Conservation (phyloP, 35 echinoderm and acorn worm species). For the Heliocidaris tuberculata region DNA sequence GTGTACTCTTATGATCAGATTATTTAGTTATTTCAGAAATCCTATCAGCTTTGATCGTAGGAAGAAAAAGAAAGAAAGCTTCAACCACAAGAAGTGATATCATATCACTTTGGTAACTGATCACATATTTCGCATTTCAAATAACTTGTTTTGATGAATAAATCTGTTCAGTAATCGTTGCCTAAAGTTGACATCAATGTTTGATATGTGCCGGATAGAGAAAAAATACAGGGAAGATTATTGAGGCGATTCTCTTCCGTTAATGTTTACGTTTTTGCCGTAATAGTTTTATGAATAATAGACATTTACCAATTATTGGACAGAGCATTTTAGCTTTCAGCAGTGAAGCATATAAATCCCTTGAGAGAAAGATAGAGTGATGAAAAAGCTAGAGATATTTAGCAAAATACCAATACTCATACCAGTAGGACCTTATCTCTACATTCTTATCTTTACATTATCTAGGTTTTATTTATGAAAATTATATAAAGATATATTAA, state of each 20-base stretch:
- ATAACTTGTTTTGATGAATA: background rate
- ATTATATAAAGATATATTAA: too few relatives aligned
- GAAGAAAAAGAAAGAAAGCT: background rate
- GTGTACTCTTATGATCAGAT: too few relatives aligned
- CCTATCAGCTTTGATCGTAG: too few relatives aligned
- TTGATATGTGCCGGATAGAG: background rate
- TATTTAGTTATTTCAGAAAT: too few relatives aligned
- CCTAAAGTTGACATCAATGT: background rate
- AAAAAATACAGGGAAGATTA: background rate
- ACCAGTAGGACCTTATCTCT: too few relatives aligned
- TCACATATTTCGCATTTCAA: background rate
- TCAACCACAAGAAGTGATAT: background rate
- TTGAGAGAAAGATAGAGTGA: too few relatives aligned
- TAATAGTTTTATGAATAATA: background rate
- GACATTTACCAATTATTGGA: background rate
- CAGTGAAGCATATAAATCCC: too few relatives aligned
- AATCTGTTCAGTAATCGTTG: background rate
- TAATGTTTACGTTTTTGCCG: background rate
- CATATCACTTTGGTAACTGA: background rate
- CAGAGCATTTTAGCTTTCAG: background rate
- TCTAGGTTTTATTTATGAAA: too few relatives aligned
- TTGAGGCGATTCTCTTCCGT: background rate
- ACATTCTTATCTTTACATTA: too few relatives aligned
- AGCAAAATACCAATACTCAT: too few relatives aligned
- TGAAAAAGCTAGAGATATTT: too few relatives aligned